Percentiles rank a stretch among this genome's conserved stretches.
Conservation (phyloP, 2,888 invertebrate genomes). For the Ditylenchus weischeri region DNA sequence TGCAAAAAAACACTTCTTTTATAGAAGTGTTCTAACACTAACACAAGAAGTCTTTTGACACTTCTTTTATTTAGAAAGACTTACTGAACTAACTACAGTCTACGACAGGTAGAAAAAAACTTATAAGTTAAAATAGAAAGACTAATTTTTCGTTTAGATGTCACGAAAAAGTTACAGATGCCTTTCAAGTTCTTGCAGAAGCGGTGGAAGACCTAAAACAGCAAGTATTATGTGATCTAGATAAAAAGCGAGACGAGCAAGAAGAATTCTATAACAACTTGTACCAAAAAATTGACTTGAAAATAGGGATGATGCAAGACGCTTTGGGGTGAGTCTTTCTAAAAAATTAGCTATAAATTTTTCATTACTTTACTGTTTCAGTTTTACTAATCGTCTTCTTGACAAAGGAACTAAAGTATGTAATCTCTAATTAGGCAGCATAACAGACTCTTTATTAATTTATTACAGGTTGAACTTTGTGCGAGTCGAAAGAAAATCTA, state of each 20-base stretch:
- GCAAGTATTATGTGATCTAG: slow-evolving; percentile 35
- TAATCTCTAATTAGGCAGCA: too few species aligned
- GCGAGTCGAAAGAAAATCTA: slow-evolving; percentile 47
- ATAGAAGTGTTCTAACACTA: too few species aligned
- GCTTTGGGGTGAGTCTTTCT: slow-evolving; percentile 24
- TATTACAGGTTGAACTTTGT: slow-evolving; percentile 36
- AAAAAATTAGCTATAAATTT: background rate
- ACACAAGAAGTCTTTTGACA: too few species aligned
- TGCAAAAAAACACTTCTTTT: too few species aligned
- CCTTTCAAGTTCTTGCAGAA: slow-evolving; percentile 29
- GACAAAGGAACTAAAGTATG: slow-evolving; percentile 39
- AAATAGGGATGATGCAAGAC: slow-evolving; percentile 43
- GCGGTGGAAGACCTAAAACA: slow-evolving; percentile 31
- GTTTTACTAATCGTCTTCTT: slow-evolving; percentile 46
- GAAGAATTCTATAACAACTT: slow-evolving; percentile 45
- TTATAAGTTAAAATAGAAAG: too few species aligned
- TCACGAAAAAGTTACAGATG: slow-evolving; percentile 29
- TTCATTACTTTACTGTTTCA: slow-evolving; percentile 20
- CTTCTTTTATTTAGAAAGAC: slow-evolving; percentile 25
- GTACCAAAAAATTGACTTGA: slow-evolving; percentile 44
- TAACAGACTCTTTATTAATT: too few species aligned
- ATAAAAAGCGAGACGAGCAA: slow-evolving; percentile 43
- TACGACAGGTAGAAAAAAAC: slow-evolving; percentile 29
- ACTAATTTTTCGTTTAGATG: background rate
- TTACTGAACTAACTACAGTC: slow-evolving; percentile 36